These are phyloP conservation scores for Halcyon malimbica DNA, from an alignment of 2,113 vertebrate genomes.

Conservation along the genomic window DNA sequence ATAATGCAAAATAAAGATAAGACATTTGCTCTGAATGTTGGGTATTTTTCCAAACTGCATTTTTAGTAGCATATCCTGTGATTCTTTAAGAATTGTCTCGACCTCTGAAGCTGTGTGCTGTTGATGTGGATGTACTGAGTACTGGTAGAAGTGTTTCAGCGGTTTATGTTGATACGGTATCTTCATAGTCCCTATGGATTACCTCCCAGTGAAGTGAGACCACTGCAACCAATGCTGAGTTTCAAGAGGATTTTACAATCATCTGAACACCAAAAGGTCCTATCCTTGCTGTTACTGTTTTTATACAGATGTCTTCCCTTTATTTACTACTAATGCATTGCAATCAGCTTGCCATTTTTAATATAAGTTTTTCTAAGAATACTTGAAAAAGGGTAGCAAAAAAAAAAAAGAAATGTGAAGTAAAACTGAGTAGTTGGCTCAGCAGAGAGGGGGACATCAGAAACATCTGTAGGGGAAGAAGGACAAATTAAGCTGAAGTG, in stretches of 20 bases:
- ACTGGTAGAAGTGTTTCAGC: neutral
- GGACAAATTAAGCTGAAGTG: neutral
- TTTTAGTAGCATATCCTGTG: neutral
- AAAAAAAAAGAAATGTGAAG: neutral
- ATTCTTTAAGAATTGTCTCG: neutral
- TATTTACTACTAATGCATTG: neutral
- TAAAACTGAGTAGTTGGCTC: neutral
- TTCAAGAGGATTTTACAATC: neutral
- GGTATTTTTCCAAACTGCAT: neutral
- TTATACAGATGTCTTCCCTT: neutral
- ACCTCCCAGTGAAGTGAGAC: neutral
- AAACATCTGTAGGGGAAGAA: neutral
- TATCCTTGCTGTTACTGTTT: neutral
- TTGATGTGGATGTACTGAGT: neutral
- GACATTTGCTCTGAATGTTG: neutral
- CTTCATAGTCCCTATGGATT: neutral
- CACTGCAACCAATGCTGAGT: neutral
- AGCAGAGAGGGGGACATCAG: neutral
- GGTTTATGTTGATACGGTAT: neutral
- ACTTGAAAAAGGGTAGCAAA: neutral
- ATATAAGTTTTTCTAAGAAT: neutral
- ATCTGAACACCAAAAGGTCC: neutral
- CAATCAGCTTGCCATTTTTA: neutral
- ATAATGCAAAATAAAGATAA: neutral
- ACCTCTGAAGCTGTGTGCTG: neutral